These are phyloP conservation scores for Procavia capensis DNA, from an alignment of 2,113 vertebrate genomes.

Conservation along the genomic window DNA sequence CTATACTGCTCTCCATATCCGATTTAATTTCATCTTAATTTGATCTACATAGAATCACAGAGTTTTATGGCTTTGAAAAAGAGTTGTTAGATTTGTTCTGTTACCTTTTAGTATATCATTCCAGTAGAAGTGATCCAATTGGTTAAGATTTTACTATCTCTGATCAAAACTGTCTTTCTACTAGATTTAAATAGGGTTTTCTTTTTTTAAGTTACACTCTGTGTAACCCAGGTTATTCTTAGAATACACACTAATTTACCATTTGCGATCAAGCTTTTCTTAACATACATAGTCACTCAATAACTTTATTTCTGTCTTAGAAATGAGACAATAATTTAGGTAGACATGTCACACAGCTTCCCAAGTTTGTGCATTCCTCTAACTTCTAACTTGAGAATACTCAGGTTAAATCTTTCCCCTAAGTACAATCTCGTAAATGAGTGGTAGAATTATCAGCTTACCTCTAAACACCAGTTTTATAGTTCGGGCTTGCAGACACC, in stretches of 20 bases:
- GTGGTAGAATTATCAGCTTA: slow-evolving; percentile 67
- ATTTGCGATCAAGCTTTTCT: background rate
- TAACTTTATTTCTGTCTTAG: background rate
- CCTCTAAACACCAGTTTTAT: slow-evolving; percentile 75
- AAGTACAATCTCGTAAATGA: slow-evolving; percentile 66
- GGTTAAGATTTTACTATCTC: background rate
- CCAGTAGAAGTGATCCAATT: background rate
- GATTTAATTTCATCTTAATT: slow-evolving; percentile 41
- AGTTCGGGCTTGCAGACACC: slow-evolving; percentile 62
- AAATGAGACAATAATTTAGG: background rate
- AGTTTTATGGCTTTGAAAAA: slow-evolving; percentile 29
- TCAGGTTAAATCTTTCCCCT: slow-evolving; percentile 44
- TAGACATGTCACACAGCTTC: background rate
- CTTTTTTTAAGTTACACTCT: slow-evolving; percentile 3
- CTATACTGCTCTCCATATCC: background rate
- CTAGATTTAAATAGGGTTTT: background rate
- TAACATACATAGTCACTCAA: background rate
- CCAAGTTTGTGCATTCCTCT: background rate
- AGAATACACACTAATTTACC: background rate
- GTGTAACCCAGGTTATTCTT: background rate
- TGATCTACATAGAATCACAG: background rate
- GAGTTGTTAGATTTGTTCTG: background rate
- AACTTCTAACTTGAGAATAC: slow-evolving; percentile 21
- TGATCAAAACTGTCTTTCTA: background rate
- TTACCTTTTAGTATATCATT: background rate